A percentile compares a stretch with the other conserved stretches of the same genome.
These are phyloP conservation scores for Dryomyza anilis DNA, from an alignment of 2,888 invertebrate species.

Conservation along the genomic window DNA sequence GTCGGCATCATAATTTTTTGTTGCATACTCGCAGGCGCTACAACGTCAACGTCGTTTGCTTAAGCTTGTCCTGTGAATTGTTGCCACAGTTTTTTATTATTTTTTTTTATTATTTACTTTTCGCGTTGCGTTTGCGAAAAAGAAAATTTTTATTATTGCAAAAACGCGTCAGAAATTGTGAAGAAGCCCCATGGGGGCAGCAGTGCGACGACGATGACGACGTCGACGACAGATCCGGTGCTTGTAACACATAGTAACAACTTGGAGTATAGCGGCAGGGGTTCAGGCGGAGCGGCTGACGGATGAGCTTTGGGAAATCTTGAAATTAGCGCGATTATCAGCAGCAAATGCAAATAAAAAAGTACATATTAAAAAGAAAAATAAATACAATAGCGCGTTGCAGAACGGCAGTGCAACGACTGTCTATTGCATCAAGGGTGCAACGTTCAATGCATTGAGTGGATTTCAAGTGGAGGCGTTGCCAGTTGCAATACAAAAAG, in stretches of 20 bases:
- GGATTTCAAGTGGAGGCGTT: neutral
- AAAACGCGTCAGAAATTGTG: conserved; percentile 7
- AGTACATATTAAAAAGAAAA: neutral
- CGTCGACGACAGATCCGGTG: neutral
- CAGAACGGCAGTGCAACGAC: conserved; percentile 5
- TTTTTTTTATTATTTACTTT: neutral
- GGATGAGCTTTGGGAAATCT: conserved; percentile 56
- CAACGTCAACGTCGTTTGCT: neutral
- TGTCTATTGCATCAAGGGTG: neutral
- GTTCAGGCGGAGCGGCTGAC: conserved; percentile 20
- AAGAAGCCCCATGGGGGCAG: conserved; percentile 21
- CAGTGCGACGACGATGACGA: conserved; percentile 15
- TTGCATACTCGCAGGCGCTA: conserved; percentile 21
- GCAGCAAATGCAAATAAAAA: conserved; percentile 31
- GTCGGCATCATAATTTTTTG: too few species aligned
- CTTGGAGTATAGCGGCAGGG: neutral
- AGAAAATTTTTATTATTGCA: conserved; percentile 26
- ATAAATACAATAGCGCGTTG: conserved; percentile 3
- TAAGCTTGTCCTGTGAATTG: conserved; percentile 2
- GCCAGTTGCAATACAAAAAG: too few species aligned
- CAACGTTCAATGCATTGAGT: neutral
- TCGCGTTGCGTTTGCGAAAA: conserved; percentile 21
- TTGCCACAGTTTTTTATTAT: neutral
- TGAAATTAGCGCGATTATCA: conserved; percentile 60
- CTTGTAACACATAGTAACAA: neutral